Percentiles rank a stretch among this genome's conserved stretches.
Evolutionary conservation across 2,888 invertebrate genomes (phyloP).

Genomic region (Seira musarum): DNA sequence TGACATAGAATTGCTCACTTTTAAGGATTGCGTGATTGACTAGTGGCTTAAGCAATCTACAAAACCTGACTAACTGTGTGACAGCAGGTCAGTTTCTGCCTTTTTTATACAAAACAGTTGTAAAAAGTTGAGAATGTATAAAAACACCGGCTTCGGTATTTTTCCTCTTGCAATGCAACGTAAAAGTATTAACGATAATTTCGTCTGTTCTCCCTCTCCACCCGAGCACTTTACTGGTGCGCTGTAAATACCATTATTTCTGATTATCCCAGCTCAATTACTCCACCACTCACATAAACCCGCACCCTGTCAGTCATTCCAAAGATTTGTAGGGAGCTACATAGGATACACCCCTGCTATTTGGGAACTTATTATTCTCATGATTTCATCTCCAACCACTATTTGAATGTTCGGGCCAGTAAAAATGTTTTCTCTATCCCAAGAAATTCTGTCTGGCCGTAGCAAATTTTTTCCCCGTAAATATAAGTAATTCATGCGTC

Average conservation of each 20-base stretch:
- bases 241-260: slow-evolving; percentile 36
- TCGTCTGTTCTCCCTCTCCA: slow-evolving; percentile 14
- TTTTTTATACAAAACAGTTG: too few relatives aligned
- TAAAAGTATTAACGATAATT: neutral
- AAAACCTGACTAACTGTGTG: slow-evolving; percentile 45
- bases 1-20: too few relatives aligned
- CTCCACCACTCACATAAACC: slow-evolving; percentile 14
- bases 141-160: slow-evolving; percentile 21
- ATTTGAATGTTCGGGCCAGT: neutral
- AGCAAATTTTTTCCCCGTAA: neutral
- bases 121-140: too few relatives aligned
- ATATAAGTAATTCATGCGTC: neutral
- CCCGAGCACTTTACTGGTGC: slow-evolving; percentile 14
- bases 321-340: too few relatives aligned
- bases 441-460: neutral
- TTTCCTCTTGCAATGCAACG: neutral
- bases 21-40: neutral
- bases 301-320: slow-evolving; percentile 22
- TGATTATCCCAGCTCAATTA: slow-evolving; percentile 44
- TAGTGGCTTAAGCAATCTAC: slow-evolving; percentile 23
- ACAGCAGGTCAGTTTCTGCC: slow-evolving; percentile 28
- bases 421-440: slow-evolving; percentile 1
- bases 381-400: neutral
- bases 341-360: too few relatives aligned
- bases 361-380: neutral